These are phyloP conservation scores for Drepana falcataria DNA, from an alignment of 2,888 invertebrate genomes.

Conservation along the genomic window DNA sequence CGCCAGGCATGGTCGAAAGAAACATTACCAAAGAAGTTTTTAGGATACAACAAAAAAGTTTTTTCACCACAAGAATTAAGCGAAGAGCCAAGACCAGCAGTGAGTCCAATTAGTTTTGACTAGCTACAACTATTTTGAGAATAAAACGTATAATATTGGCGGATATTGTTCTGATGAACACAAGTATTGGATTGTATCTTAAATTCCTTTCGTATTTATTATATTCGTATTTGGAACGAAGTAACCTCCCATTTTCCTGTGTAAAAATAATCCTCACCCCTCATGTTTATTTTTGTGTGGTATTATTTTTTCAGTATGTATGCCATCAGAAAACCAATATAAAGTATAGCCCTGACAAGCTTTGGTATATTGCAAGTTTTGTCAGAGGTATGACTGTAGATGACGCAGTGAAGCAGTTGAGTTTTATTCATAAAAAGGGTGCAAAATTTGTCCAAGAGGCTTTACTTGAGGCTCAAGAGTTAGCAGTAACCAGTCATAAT, in stretches of 20 bases:
- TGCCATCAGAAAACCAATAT: constrained; percentile 91
- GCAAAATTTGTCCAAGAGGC: constrained; percentile 85
- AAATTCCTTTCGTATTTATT: too few species aligned
- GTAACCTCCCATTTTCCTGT: too few species aligned
- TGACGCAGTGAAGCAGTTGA: constrained; percentile 94
- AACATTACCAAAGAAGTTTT: constrained; percentile 75
- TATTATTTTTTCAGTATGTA: constrained; percentile 83
- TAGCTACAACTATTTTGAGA: neutral
- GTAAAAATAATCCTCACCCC: too few species aligned
- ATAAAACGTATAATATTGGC: too few species aligned
- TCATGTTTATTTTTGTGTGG: constrained; percentile 10
- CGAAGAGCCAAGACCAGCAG: constrained; percentile 90
- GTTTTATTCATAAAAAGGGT: constrained; percentile 89
- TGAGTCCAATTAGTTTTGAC: constrained; percentile 65
- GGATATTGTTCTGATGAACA: too few species aligned
- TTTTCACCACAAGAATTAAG: constrained; percentile 87
- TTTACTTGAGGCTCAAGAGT: constrained; percentile 91
- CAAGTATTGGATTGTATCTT: too few species aligned
- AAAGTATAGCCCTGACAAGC: constrained; percentile 93
- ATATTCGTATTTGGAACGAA: too few species aligned
- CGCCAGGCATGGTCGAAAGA: constrained; percentile 57
- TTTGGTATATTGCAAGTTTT: constrained; percentile 94
- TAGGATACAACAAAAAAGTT: constrained; percentile 84
- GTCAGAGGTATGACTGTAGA: constrained; percentile 95
- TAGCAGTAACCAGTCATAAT: constrained; percentile 92